Percentiles rank a stretch among this genome's conserved stretches.
phyloP scores from a whole-genome alignment of 2,797 vertebrate genomes.

The Trachurus trachurus region DNA sequence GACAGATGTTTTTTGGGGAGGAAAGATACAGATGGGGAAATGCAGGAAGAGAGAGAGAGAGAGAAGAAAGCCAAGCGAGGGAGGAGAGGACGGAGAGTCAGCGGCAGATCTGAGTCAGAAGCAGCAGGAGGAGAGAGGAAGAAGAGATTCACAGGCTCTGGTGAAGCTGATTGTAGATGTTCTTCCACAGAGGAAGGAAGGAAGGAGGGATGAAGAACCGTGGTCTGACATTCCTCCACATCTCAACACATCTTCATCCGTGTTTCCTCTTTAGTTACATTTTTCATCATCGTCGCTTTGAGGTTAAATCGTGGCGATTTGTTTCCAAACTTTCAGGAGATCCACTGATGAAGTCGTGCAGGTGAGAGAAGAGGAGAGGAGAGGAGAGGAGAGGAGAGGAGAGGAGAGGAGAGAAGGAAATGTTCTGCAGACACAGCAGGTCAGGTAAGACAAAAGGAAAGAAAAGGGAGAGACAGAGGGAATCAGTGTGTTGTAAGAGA shows the following conservation, averaged over 20 bases:
- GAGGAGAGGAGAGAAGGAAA: too few relatives aligned
- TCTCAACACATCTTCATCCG: too few relatives aligned
- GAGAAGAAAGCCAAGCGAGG: neutral
- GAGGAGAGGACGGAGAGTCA: neutral
- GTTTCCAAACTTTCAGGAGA: too few relatives aligned
- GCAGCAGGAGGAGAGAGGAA: neutral
- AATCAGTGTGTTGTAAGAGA: neutral
- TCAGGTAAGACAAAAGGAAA: neutral
- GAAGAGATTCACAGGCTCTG: constrained; percentile 2
- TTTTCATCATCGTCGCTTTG: too few relatives aligned
- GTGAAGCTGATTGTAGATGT: constrained; percentile 1
- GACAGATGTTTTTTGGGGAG: neutral
- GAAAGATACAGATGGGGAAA: constrained; percentile 9
- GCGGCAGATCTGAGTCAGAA: constrained; percentile 20
- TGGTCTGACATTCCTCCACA: too few relatives aligned
- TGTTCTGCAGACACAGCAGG: too few relatives aligned
- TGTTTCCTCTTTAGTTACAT: too few relatives aligned
- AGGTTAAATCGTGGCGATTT: too few relatives aligned
- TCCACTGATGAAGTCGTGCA: too few relatives aligned
- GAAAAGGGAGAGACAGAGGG: neutral
- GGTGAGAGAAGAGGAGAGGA: neutral
- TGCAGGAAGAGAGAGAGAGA: neutral
- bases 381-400: neutral
- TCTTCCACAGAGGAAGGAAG: constrained; percentile 12
- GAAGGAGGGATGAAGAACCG: neutral